Base-by-base conservation (phyloP, 2,113 vertebrate species). In the Psettodes erumei region DNA sequence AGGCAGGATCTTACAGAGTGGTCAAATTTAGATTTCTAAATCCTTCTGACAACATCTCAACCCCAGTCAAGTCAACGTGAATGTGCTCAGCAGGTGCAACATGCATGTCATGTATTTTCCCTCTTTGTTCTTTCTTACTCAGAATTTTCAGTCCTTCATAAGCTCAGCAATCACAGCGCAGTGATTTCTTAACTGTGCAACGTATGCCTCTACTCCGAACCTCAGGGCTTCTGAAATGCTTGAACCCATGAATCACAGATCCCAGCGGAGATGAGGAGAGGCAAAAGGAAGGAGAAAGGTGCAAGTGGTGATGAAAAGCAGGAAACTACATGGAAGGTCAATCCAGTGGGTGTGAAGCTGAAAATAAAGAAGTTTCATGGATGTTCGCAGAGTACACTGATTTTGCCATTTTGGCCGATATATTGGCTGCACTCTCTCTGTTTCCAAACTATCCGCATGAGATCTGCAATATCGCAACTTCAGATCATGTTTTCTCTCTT, bases 401-500 rank as follows among this genome's bases (percentile, higher is more conserved):
- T 56, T 59, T 62, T 73, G 64, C 72, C 50, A 13, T 4, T 61
- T 74, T 48, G 42, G 77, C 19, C 48, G 51, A 40, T 21, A n/a
- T 1, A 1, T 50, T 88, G 86, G 82, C 81, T 71, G 86, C 25
- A 76, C 74, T 62, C 54, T 69, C 2, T 58, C 60, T 10, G 35
- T 79, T 60, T 63, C 58, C 27, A 4, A 75, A 30, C 21, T 18
- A 50, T 16, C 23, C 71, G 28, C 53, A 23, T 15, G 77, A 68
- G 71, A 73, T 19, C 37, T 62, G 23, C 21, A 40, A 9, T 38
- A 59, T 48, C 7, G 7, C 58, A 70, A 60, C 21, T 11, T 70
- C 35, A 71, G 5, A 47, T 70, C 25, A 43, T 58, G 25, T 70
- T 66, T 48, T 67, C 6, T 35, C 1, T 35, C n/a, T 47, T 43